These are phyloP conservation scores for Drosophila yakuba DNA, from an alignment of 1,140 invertebrate genomes.

Conservation along the genomic window DNA sequence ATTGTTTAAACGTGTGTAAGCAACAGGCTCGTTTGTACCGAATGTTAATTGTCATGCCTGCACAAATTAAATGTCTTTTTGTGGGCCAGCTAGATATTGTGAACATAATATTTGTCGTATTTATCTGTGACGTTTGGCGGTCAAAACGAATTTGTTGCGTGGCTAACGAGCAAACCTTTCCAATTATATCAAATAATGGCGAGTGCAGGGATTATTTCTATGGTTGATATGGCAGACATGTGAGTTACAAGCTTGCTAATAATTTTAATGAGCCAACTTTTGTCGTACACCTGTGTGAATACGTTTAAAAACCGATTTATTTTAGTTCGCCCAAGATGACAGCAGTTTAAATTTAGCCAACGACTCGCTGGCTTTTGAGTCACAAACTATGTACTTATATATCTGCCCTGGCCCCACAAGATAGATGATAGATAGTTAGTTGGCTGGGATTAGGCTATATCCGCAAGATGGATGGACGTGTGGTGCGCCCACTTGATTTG, in stretches of 20 bases:
- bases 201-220: no score
- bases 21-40: neutral
- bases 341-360: constrained; percentile 71
- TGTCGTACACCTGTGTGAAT: constrained; percentile 77
- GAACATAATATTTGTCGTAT: constrained; percentile 6
- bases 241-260: constrained; percentile 62
- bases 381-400: constrained; percentile 22
- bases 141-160: constrained; percentile 43
- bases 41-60: constrained; percentile 17
- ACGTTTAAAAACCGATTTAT: constrained; percentile 81
- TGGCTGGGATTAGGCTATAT: constrained; percentile 6
- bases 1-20: neutral
- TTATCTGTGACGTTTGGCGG: constrained; percentile 53
- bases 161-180: constrained; percentile 30
- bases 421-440: constrained; percentile 37
- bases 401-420: constrained; percentile 4
- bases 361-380: constrained; percentile 35
- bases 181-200: constrained; percentile 41
- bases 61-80: constrained; percentile 8
- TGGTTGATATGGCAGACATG: neutral
- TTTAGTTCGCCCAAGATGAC: constrained; percentile 58
- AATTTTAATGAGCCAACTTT: constrained; percentile 80
- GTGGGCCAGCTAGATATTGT: constrained; percentile 12
- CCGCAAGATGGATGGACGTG: constrained; percentile 29
- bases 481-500: constrained; percentile 50